Evolutionary conservation across 2,113 vertebrate species (phyloP), one percentile per base, ranked within the genome.

Genomic region (Sterrhoptilus dennistouni): DNA sequence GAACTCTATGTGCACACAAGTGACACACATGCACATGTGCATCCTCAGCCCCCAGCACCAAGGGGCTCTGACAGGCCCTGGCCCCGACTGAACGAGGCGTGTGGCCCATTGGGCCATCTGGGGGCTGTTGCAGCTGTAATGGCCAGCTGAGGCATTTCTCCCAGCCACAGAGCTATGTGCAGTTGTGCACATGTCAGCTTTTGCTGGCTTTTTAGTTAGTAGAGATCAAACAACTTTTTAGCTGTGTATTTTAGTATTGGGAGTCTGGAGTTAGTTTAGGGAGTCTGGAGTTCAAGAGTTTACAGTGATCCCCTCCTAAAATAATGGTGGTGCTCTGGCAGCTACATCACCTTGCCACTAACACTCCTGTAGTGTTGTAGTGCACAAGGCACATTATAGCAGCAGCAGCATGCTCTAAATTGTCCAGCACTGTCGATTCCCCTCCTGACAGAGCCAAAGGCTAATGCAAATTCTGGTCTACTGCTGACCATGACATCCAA

Each of bases 1-100:
- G 68, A 87, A 9, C n/a, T 18, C 23, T 13, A 4, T 0, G 18
- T n/a, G 25, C 47, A 15, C 45, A 9, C 5, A 36, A 50, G 52
- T 47, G 60, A 44, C 33, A 4, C 0, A 42, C 10, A 8, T 0
- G 0, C 6, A 11, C 7, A 20, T 4, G 22, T 23, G 50, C 24
- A 31, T 17, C 42, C 77, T 63, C 9, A 78, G 69, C 4, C 33
- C 12, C 18, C 21, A 70, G 47, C 40, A 75, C 19, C 24, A 45
- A 31, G 7, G 27, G 60, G 15, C 47, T 89, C 38, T 40, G 60
- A 13, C 57, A 52, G 60, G 72, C 14, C 56, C 59, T 19, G 74
- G 35, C 25, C 25, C 50, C 24, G 25, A 15, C 1, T 0, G 15
- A 83, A 50, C 1, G 5, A 42, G 29, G 8, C 4, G 7, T 33